Conservation (phyloP, 2,113 vertebrate species). For the Tricholaema leucomelas region DNA sequence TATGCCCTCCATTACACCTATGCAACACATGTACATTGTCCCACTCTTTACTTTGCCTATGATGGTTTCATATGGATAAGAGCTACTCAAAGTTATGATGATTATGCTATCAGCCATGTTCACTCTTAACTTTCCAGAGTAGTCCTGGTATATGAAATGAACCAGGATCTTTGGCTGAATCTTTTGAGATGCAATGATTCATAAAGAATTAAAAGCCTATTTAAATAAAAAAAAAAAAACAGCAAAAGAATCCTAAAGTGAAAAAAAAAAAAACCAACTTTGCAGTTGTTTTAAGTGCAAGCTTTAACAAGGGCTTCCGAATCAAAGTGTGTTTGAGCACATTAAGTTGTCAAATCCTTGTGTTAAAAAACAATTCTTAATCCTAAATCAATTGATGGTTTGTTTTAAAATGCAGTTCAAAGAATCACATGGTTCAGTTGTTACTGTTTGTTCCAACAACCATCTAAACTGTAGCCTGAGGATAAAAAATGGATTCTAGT, state of each 20-base stretch:
- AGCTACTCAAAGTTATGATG: neutral
- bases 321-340: neutral
- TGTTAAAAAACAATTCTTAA: neutral
- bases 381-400: neutral
- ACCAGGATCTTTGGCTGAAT: neutral
- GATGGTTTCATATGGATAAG: neutral
- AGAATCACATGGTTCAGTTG: neutral
- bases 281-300: neutral
- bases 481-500: neutral
- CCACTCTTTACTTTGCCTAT: neutral
- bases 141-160: neutral
- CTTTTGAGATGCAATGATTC: neutral
- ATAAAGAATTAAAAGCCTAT: neutral
- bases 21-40: neutral
- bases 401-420: neutral
- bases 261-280: neutral
- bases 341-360: neutral
- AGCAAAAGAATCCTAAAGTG: neutral
- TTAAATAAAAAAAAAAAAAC: neutral
- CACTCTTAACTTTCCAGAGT: neutral
- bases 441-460: neutral
- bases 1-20: neutral
- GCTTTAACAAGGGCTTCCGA: neutral
- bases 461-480: neutral
- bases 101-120: neutral